Evolutionary conservation across 2,888 invertebrate species (phyloP).

Genomic region (Elgonia sp.): DNA sequence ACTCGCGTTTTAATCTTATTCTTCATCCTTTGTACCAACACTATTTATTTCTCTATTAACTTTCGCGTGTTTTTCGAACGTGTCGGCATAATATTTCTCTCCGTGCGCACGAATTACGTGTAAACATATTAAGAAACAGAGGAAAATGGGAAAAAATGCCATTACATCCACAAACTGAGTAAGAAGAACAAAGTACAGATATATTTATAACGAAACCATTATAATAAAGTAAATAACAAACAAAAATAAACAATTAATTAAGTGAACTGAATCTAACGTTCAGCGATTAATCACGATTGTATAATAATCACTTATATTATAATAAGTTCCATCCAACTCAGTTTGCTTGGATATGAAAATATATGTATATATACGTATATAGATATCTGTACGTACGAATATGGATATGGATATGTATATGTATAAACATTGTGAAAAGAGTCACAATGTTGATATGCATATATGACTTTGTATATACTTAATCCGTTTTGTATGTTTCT

Average conservation of each 20-base stretch:
- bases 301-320: constrained; percentile 42
- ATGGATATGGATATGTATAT: constrained; percentile 20
- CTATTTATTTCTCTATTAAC: no score
- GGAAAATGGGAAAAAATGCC: constrained; percentile 19
- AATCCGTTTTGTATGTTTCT: constrained; percentile 52
- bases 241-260: background rate
- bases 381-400: constrained; percentile 26
- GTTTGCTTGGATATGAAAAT: constrained; percentile 57
- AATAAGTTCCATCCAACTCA: constrained; percentile 33
- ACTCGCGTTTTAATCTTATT: no score
- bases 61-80: no score
- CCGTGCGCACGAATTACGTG: no score
- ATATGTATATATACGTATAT: constrained; percentile 51
- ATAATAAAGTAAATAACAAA: constrained; percentile 1
- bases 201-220: constrained; percentile 44
- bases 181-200: constrained; percentile 47
- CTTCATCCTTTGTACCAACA: no score
- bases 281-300: constrained; percentile 29
- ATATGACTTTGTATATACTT: constrained; percentile 66
- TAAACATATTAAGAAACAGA: no score
- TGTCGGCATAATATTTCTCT: no score
- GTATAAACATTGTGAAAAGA: constrained; percentile 16
- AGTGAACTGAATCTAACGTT: background rate
- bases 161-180: constrained; percentile 58
- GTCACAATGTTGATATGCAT: constrained; percentile 47